A percentile compares a stretch with the other conserved stretches of the same genome.
Conservation (phyloP, 2,888 invertebrate species). For the Caenorhabditis panamensis region DNA sequence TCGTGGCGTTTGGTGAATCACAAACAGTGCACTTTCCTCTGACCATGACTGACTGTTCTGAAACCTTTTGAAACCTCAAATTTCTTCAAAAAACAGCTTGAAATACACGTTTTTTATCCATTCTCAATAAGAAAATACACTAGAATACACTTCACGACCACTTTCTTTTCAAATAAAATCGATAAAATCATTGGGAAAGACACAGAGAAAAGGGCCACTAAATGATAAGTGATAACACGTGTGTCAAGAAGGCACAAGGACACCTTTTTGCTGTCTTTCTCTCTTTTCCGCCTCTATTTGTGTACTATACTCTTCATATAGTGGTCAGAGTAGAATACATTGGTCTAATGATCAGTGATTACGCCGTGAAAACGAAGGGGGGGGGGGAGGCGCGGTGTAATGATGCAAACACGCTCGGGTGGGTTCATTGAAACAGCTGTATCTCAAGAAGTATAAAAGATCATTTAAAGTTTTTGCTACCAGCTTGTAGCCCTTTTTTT, state of each 20-base stretch:
- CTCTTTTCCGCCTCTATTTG: slow-evolving; percentile 1
- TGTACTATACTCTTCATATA: background rate
- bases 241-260: background rate
- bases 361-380: background rate
- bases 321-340: slow-evolving; percentile 15
- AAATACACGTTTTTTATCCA: too few species aligned
- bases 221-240: slow-evolving; percentile 5
- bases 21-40: slow-evolving; percentile 57
- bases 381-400: too few species aligned
- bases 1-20: slow-evolving; percentile 53
- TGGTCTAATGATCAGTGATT: slow-evolving; percentile 7
- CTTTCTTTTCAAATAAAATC: background rate
- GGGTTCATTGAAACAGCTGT: background rate
- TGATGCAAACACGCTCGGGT: background rate
- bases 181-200: background rate
- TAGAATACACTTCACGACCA: too few species aligned
- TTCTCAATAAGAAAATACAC: too few species aligned
- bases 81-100: too few species aligned
- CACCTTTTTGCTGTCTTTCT: background rate
- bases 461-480: too few species aligned
- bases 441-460: too few species aligned
- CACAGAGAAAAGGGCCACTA: too few species aligned
- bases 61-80: too few species aligned
- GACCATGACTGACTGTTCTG: slow-evolving; percentile 23
- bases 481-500: too few species aligned